These are phyloP conservation scores for Rhincodon typus DNA, from an alignment of 2,797 vertebrate species.

Conservation along the genomic window DNA sequence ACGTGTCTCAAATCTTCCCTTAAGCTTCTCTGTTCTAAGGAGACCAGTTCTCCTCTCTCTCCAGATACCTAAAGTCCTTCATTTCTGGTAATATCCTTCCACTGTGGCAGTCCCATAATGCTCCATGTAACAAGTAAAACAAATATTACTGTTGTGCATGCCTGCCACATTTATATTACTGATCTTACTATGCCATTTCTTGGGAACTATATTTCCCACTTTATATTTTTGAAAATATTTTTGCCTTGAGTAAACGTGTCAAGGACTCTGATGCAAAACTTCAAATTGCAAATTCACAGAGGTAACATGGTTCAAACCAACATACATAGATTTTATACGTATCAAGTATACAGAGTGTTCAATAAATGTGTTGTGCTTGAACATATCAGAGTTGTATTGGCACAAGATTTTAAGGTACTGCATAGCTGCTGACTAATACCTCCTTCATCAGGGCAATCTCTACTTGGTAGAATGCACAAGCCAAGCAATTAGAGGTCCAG, in stretches of 20 bases:
- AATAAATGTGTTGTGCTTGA: background rate
- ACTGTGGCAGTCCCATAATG: no score
- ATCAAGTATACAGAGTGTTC: background rate
- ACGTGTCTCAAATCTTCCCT: background rate
- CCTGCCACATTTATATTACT: background rate
- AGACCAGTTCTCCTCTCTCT: background rate
- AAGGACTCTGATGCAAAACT: background rate
- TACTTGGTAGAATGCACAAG: background rate
- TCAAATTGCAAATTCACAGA: background rate
- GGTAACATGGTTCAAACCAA: background rate
- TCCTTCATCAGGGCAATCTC: background rate
- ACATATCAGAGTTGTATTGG: background rate
- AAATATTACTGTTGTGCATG: background rate
- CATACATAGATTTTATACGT: background rate
- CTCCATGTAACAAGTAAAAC: background rate
- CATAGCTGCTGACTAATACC: background rate
- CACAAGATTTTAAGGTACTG: background rate
- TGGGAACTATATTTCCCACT: background rate
- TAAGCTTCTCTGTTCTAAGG: background rate
- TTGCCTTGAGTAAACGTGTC: background rate
- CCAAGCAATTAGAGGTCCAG: background rate
- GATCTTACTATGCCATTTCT: background rate
- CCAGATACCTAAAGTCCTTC: background rate
- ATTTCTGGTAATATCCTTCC: no score
- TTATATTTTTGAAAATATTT: background rate